These are phyloP conservation scores for Portunus trituberculatus DNA, from an alignment of 1,140 invertebrate species.

Conservation along the genomic window DNA sequence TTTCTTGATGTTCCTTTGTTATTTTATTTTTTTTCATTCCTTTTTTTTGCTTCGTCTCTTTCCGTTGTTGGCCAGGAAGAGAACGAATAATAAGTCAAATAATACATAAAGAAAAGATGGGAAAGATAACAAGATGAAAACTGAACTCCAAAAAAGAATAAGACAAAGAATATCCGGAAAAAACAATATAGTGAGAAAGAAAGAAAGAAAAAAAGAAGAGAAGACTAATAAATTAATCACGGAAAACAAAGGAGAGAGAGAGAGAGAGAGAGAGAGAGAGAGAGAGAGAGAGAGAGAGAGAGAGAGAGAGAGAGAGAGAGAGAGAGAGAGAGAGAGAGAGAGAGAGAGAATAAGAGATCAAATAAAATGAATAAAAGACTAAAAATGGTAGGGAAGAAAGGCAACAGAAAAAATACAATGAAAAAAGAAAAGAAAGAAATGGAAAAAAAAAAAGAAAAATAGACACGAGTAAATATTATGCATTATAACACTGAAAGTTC, in stretches of 20 bases:
- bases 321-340: constrained; percentile 39
- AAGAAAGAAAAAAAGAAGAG: neutral
- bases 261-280: constrained; percentile 22
- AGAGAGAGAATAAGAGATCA: constrained; percentile 2
- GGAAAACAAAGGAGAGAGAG: neutral
- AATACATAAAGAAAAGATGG: neutral
- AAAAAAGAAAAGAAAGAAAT: too few species aligned
- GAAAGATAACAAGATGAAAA: neutral
- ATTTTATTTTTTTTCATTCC: neutral
- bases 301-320: constrained; percentile 29
- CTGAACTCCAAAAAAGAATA: neutral
- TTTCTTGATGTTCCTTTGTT: neutral
- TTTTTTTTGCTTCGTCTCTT: neutral
- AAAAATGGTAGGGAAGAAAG: too few species aligned
- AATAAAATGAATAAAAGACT: too few species aligned
- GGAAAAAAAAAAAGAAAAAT: too few species aligned
- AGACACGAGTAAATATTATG: too few species aligned
- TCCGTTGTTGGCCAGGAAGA: too few species aligned
- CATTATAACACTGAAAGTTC: too few species aligned
- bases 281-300: constrained; percentile 34
- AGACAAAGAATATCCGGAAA: neutral
- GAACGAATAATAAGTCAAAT: too few species aligned
- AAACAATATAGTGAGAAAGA: neutral
- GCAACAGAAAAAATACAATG: too few species aligned
- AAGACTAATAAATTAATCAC: neutral